These are phyloP conservation scores for Dolichopus griseipennis DNA, from an alignment of 2,888 invertebrate genomes.

Conservation along the genomic window DNA sequence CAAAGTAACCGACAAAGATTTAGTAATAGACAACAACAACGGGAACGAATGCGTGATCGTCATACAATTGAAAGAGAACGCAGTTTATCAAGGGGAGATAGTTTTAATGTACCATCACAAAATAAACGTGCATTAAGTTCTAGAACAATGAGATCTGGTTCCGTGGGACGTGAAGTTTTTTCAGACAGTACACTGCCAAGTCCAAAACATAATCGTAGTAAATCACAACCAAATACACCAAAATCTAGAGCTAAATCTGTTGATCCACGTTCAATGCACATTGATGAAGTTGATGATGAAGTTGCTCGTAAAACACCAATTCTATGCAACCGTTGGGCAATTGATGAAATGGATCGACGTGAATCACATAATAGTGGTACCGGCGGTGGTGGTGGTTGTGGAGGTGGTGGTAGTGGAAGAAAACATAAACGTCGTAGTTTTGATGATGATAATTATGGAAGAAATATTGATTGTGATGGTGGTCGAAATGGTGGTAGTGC, in stretches of 20 bases:
- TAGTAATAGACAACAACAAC: constrained; percentile 33
- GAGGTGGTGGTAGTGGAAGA: constrained; percentile 13
- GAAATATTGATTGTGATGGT: constrained; percentile 19
- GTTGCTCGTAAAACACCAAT: constrained; percentile 51
- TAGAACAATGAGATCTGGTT: constrained; percentile 33
- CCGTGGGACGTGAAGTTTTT: constrained; percentile 28
- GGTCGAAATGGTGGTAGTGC: neutral
- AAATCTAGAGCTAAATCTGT: constrained; percentile 36
- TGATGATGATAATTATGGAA: constrained; percentile 40
- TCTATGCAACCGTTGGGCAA: constrained; percentile 61
- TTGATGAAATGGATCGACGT: constrained; percentile 42
- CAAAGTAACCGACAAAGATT: constrained; percentile 26
- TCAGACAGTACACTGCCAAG: constrained; percentile 21
- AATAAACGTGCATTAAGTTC: constrained; percentile 35
- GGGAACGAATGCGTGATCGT: constrained; percentile 40
- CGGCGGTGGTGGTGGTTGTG: neutral
- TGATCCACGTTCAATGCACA: constrained; percentile 35
- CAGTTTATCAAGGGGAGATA: constrained; percentile 31
- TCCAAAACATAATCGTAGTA: constrained; percentile 25
- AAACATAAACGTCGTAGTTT: constrained; percentile 21
- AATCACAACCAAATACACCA: constrained; percentile 27
- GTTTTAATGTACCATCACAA: constrained; percentile 29
- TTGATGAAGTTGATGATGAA: constrained; percentile 36
- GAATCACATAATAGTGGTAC: neutral
- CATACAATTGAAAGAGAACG: constrained; percentile 47